Base-by-base conservation (phyloP, 2,888 invertebrate species). In the Ptychoptera albimana region DNA sequence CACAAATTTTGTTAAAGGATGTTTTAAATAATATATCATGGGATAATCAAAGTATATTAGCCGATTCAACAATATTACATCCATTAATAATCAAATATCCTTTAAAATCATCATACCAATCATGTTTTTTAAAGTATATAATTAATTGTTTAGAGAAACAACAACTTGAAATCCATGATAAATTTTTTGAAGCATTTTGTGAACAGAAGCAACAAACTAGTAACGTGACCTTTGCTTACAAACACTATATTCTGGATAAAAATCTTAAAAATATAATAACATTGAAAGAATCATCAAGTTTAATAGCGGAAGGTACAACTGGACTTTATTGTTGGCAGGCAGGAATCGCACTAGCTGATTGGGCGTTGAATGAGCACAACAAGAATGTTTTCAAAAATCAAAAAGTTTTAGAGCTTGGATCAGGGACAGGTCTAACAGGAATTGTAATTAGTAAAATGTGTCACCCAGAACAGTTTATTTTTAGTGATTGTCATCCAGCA, bases 271-370 rank as follows among this genome's bases (percentile, higher is more conserved):
- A 63, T 44, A 58, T 65, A 32, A 61, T 84, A 31, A 77, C 73
- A 11, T 61, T 85, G 42, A 73, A 74, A 51, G 86, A 86, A 62
- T 82, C 77, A 46, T 72, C 69, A 45, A 78, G 73, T 56, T 73
- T 84, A 56, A 80, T 86, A 50, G 72, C 79, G 1, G 72, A 79
- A 60, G 85, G 85, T 29, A 85, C 86, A 14, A 87, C 86, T 12
- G 86, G 86, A 23, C 66, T 86, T 52, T 75, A 75, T 51, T 80
- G 77, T 53, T 86, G 85, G 85, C 79, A 83, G 77, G 86, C 82
- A 34, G 76, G 80, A 1, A 54, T 79, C 43, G 76, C 75, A 43
- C 60, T 87, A 42, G 72, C 80, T 31, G 79, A 85, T 58, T 87
- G 82, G 78, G 72, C 76, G 36, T 50, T 79, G 9, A n/a, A 34